Evolutionary conservation across 2,797 vertebrate genomes (phyloP).

Genomic region (Eleutherodactylus coqui): DNA sequence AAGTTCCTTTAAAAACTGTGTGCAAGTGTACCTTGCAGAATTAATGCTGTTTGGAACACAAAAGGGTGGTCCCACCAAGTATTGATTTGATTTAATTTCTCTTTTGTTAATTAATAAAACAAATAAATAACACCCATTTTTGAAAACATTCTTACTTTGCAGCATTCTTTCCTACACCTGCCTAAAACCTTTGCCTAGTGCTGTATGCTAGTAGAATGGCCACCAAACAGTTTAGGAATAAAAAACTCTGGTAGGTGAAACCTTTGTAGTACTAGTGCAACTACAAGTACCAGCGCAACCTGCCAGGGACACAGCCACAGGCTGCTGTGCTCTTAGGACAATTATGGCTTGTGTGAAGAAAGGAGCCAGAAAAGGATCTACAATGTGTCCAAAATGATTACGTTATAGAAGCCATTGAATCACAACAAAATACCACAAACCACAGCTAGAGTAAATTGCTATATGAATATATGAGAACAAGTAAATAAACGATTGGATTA

Average conservation of each 20-base stretch:
- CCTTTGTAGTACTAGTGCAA: neutral
- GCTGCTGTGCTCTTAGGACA: neutral
- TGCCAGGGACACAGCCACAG: neutral
- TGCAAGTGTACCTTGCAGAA: no score
- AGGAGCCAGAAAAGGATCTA: neutral
- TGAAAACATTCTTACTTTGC: no score
- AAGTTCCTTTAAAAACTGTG: no score
- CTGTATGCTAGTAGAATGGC: neutral
- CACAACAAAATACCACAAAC: slow-evolving; percentile 26
- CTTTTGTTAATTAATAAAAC: no score
- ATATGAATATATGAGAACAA: neutral
- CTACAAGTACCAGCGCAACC: slow-evolving; percentile 3
- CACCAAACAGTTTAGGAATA: neutral
- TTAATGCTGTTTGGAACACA: no score
- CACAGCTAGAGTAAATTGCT: neutral
- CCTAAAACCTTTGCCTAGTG: no score
- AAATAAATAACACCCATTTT: no score
- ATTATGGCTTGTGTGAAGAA: neutral
- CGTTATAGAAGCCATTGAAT: neutral
- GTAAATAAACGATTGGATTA: neutral
- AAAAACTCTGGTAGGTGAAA: neutral
- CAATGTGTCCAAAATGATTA: slow-evolving; percentile 19
- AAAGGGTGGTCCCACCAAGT: no score
- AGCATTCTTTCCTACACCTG: no score
- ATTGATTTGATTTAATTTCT: no score